Evolutionary conservation across 2,113 vertebrate genomes (phyloP).

Genomic region (Gracilinanus agilis): DNA sequence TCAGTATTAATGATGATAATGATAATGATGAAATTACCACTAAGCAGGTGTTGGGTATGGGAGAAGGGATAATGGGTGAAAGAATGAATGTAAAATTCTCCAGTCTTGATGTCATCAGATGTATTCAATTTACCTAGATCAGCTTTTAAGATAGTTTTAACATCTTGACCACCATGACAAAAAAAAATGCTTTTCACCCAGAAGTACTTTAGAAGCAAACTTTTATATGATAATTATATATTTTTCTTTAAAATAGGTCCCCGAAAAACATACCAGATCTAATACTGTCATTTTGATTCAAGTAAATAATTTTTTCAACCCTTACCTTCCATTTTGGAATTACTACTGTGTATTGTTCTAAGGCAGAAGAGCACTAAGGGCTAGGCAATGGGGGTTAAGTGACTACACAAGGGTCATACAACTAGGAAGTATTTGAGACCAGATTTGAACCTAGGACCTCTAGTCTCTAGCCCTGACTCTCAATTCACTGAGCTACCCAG

Average conservation of each 20-base stretch:
- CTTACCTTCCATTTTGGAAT: too few species aligned
- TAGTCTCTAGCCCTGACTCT: too few species aligned
- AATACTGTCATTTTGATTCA: background rate
- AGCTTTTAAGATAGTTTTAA: background rate
- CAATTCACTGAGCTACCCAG: too few species aligned
- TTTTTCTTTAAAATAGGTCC: constrained; percentile 12
- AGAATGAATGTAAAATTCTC: background rate
- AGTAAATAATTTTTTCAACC: background rate
- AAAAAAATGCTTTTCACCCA: background rate
- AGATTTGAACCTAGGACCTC: too few species aligned
- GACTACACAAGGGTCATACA: too few species aligned
- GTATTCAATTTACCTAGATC: background rate
- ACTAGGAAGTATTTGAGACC: too few species aligned
- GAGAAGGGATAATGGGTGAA: background rate
- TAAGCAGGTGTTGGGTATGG: background rate
- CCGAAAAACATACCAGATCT: background rate
- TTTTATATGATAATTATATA: constrained; percentile 1
- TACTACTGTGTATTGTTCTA: too few species aligned
- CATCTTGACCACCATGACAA: background rate
- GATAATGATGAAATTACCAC: background rate
- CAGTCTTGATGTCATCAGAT: background rate
- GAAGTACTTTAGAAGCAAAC: constrained; percentile 14
- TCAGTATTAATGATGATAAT: background rate
- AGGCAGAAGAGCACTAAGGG: too few species aligned
- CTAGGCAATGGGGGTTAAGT: too few species aligned